Conservation (phyloP, 2,113 vertebrate species). For the Antennarius striatus region DNA sequence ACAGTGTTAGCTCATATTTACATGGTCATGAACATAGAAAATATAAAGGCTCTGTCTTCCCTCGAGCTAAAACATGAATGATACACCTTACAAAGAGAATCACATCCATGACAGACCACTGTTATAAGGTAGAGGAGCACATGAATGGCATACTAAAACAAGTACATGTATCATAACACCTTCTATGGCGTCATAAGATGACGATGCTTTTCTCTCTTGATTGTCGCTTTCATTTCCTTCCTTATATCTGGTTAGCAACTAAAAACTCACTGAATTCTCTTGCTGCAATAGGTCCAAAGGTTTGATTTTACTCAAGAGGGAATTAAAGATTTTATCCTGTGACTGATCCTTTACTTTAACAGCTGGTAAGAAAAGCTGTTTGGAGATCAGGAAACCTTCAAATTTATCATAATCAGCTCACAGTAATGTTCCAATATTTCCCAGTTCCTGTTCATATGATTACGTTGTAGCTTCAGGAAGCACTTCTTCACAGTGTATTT, state of each 20-base stretch:
- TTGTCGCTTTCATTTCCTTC: conserved; percentile 34
- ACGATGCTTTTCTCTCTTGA: conserved; percentile 32
- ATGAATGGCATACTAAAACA: not conserved
- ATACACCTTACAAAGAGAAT: conserved; percentile 30
- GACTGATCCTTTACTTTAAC: no score
- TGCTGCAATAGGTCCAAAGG: conserved; percentile 8
- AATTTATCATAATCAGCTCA: not conserved
- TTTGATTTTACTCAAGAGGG: not conserved
- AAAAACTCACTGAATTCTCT: not conserved
- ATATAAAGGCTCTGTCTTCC: conserved; percentile 47
- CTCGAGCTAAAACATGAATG: conserved; percentile 15
- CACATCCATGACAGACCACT: conserved; percentile 29
- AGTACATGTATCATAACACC: conserved; percentile 12
- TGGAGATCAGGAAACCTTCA: no score
- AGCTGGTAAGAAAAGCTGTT: no score
- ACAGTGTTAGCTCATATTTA: conserved; percentile 53
- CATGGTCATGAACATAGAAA: conserved; percentile 50
- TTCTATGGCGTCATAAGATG: conserved; percentile 5
- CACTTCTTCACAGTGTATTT: not conserved
- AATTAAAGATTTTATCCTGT: not conserved
- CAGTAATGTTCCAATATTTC: not conserved
- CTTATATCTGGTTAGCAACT: not conserved
- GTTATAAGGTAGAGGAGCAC: not conserved
- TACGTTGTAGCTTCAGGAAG: not conserved
- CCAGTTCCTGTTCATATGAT: not conserved